Evolutionary conservation across 2,797 vertebrate species (phyloP).

Genomic region (Ceryle rudis): DNA sequence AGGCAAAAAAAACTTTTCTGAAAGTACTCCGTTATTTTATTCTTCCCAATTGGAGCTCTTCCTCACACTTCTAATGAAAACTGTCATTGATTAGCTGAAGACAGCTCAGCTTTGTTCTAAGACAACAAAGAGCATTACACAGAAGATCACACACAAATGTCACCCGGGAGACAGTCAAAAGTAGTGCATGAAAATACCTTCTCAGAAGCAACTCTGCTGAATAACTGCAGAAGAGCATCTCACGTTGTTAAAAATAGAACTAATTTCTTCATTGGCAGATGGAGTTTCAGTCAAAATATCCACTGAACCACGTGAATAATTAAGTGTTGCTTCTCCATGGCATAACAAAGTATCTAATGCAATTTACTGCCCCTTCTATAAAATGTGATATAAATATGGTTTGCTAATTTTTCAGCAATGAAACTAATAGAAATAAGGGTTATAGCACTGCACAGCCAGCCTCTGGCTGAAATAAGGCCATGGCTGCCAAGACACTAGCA

Average conservation of each 20-base stretch:
- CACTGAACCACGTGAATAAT: constrained; percentile 25
- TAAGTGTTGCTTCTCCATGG: neutral
- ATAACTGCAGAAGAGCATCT: neutral
- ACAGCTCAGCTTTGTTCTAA: neutral
- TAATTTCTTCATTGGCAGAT: constrained; percentile 21
- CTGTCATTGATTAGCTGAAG: neutral
- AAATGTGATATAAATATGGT: neutral
- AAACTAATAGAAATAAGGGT: neutral
- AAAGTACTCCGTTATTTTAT: neutral
- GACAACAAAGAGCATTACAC: neutral
- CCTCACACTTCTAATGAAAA: neutral
- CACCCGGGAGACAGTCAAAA: neutral
- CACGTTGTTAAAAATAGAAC: constrained; percentile 26
- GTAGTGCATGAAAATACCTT: neutral
- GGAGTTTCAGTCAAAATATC: constrained; percentile 45
- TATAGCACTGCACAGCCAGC: neutral
- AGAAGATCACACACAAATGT: neutral
- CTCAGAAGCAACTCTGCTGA: neutral
- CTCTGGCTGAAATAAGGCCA: neutral
- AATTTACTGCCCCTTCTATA: neutral
- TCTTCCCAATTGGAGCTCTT: neutral
- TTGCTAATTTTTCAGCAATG: neutral
- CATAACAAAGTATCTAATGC: neutral
- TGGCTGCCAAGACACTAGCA: neutral
- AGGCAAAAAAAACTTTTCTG: neutral